Evolutionary conservation across 2,113 vertebrate genomes (phyloP).

Genomic region (Antigone vipio): DNA sequence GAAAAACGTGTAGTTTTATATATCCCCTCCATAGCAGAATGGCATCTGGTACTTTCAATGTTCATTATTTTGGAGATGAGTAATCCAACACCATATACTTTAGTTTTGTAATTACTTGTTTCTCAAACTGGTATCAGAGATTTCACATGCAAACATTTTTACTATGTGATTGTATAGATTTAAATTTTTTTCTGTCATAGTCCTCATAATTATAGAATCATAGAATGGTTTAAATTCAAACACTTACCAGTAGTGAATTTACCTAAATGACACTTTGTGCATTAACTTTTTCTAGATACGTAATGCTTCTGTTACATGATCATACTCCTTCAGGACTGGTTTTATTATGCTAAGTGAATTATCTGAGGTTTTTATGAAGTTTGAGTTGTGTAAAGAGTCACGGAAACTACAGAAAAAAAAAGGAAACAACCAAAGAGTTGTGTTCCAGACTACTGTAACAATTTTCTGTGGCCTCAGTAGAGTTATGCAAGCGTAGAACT

Average conservation of each 20-base stretch:
- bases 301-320: background rate
- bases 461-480: background rate
- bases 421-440: background rate
- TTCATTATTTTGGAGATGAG: background rate
- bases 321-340: background rate
- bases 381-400: background rate
- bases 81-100: background rate
- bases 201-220: background rate
- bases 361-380: background rate
- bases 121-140: background rate
- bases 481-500: rapidly evolving
- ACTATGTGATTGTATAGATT: background rate
- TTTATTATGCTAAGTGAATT: background rate
- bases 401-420: background rate
- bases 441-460: background rate
- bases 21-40: background rate
- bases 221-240: background rate
- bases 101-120: background rate
- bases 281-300: background rate
- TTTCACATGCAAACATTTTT: background rate
- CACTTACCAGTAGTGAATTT: background rate
- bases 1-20: background rate
- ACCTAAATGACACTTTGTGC: background rate
- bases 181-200: background rate
- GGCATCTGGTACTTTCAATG: background rate